Conservation (phyloP, 2,797 vertebrate genomes). For the Eupleurogrammus muticus region DNA sequence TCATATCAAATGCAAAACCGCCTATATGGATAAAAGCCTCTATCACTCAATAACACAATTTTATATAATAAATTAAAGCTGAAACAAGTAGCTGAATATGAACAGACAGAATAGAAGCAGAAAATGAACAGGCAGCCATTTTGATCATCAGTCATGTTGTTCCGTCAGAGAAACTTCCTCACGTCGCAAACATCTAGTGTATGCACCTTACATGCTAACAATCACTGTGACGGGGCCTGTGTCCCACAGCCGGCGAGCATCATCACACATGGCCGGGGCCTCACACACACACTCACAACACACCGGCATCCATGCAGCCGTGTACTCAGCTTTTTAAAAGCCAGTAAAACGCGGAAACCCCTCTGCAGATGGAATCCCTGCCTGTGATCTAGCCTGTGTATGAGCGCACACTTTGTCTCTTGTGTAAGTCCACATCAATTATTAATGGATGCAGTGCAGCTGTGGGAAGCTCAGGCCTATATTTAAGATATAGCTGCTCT, state of each 20-base stretch:
- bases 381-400: slow-evolving; percentile 46
- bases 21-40: too few relatives aligned
- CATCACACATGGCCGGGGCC: neutral
- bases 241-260: neutral
- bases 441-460: slow-evolving; percentile 62
- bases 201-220: neutral
- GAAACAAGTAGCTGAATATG: neutral
- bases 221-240: neutral
- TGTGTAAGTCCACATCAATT: slow-evolving; percentile 69
- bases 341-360: slow-evolving; percentile 50
- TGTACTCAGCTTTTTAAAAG: slow-evolving; percentile 15
- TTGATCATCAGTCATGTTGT: neutral
- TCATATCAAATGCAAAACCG: too few relatives aligned
- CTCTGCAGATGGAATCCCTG: slow-evolving; percentile 57
- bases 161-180: neutral
- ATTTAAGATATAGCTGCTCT: slow-evolving; percentile 55
- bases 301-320: neutral
- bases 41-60: neutral
- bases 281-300: neutral
- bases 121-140: too few relatives aligned
- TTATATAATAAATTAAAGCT: neutral
- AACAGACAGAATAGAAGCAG: too few relatives aligned
- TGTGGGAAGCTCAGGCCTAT: slow-evolving; percentile 42
- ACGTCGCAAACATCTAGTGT: neutral
- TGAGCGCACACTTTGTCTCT: slow-evolving; percentile 48